Base-by-base conservation (phyloP, 2,797 vertebrate species). In the Mus spretus region DNA sequence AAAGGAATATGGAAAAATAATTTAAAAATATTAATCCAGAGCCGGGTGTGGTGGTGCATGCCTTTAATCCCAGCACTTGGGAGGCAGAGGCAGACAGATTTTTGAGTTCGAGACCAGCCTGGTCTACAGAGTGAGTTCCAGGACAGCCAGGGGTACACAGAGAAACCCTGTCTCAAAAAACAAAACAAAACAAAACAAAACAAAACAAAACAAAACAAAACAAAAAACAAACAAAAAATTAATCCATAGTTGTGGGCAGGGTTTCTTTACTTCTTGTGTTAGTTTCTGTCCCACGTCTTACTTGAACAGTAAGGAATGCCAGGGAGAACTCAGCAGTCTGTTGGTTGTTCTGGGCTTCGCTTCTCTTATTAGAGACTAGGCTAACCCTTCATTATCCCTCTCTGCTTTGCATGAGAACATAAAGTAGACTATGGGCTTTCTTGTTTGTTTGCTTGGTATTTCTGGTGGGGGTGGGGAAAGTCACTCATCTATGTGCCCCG, bases 211-310 rank as follows among this genome's bases (percentile, higher is more conserved):
- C n/a, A n/a, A n/a, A n/a, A n/a, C n/a, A n/a, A n/a, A n/a, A n/a
- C 37, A 40, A 40, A 40, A 40, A 40, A 40, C 3, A 40, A 40
- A 40, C 3, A 40, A 40, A 40, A 40, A 40, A 40, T 2, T 12
- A 89, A 89, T 44, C 89, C 5, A n/a, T 44, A 15, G 47, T 17
- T 61, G 59, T 20, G 7, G 67, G 85, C 17, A 77, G 61, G 19
- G n/a, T 93, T 93, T 92, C 50, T 91, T 96, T 83, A 75, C 89
- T 94, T 93, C 70, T 90, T 84, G 19, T 93, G 61, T 81, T 93
- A 14, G 28, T 88, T 94, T 96, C 80, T 57, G 78, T 55, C 63
- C 85, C 34, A 28, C 14, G 19, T 77, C 53, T 89, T 72, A 24
- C n/a, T 13, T 19, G 14, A 80, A 6, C 20, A 79, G 67, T 31